Percentiles rank a stretch among this genome's conserved stretches.
These are phyloP conservation scores for Lophotriccus pileatus DNA, from an alignment of 2,797 vertebrate genomes.

Conservation along the genomic window DNA sequence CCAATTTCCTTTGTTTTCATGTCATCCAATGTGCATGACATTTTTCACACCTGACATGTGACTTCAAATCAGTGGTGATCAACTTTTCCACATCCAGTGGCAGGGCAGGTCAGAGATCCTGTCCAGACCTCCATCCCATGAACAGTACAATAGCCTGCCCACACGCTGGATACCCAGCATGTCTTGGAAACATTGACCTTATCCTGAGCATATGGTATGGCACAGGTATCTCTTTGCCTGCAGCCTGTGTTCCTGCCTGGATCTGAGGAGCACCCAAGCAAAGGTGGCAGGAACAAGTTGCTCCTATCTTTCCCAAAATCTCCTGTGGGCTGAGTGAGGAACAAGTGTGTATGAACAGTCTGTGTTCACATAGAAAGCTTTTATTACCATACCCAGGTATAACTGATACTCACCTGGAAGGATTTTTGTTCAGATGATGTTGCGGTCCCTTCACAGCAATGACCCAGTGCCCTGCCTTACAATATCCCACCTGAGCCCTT, in stretches of 20 bases:
- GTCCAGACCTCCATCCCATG: background rate
- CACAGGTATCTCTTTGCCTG: background rate
- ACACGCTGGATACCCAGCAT: fast-evolving
- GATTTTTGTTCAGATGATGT: background rate
- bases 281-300: background rate
- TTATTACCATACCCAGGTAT: background rate
- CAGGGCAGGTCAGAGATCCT: background rate
- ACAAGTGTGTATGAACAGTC: background rate
- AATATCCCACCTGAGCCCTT: background rate
- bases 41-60: background rate
- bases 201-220: background rate
- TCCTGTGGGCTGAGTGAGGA: background rate
- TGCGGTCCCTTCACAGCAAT: background rate
- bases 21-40: background rate
- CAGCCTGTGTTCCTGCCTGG: background rate
- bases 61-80: background rate
- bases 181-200: background rate
- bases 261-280: background rate
- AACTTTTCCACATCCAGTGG: background rate
- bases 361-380: background rate
- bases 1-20: background rate
- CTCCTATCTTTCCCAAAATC: background rate
- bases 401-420: background rate
- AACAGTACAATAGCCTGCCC: background rate
- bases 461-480: background rate